Percentiles rank a stretch among this genome's conserved stretches.
phyloP scores from a whole-genome alignment of 2,888 invertebrate species.

The Sussaba pulchella region DNA sequence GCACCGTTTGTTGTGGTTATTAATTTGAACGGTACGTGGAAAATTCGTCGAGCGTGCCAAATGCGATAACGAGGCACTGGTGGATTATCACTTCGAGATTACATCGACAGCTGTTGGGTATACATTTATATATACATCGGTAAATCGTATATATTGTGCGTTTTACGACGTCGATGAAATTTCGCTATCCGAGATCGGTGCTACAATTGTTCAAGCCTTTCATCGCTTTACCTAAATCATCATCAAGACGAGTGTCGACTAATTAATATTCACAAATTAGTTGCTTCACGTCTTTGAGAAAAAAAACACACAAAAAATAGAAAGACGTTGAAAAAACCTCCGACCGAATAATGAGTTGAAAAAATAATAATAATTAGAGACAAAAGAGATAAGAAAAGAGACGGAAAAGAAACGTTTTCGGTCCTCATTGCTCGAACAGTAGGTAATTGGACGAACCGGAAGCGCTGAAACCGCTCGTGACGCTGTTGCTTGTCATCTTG shows the following conservation, averaged over 20 bases:
- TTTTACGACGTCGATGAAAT: slow-evolving; percentile 33
- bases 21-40: slow-evolving; percentile 34
- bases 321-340: not conserved
- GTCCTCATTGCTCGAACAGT: slow-evolving; percentile 46
- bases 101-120: slow-evolving; percentile 1
- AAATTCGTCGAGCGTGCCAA: slow-evolving; percentile 60
- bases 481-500: slow-evolving; percentile 35
- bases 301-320: not conserved
- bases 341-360: slow-evolving; percentile 29
- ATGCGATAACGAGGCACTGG: slow-evolving; percentile 52
- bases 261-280: not conserved
- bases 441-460: slow-evolving; percentile 57
- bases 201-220: slow-evolving; percentile 25
- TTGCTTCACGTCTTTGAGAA: slow-evolving; percentile 48
- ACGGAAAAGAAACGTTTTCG: slow-evolving; percentile 26
- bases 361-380: slow-evolving; percentile 31
- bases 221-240: no score
- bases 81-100: slow-evolving; percentile 58
- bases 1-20: slow-evolving; percentile 29
- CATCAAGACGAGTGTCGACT: not conserved
- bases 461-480: slow-evolving; percentile 38
- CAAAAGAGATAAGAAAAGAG: slow-evolving; percentile 17
- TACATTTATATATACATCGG: no score
- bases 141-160: not conserved
- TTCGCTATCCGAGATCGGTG: slow-evolving; percentile 45